Conservation (phyloP, 1,140 invertebrate species). For the Holotrichia oblita region DNA sequence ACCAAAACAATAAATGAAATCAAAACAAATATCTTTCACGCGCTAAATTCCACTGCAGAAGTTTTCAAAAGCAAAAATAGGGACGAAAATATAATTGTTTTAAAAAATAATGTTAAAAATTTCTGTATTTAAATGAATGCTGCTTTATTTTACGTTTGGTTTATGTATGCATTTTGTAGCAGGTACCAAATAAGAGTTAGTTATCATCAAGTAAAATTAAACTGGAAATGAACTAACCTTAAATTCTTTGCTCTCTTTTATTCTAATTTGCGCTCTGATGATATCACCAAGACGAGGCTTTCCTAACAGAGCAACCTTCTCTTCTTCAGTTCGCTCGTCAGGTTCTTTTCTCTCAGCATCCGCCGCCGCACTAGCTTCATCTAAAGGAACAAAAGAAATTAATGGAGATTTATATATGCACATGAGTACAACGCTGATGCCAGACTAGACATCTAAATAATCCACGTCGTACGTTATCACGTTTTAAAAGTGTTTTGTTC, state of each 20-base stretch:
- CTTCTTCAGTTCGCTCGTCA: conserved; percentile 76
- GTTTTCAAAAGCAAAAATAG: no score
- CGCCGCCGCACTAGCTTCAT: conserved; percentile 67
- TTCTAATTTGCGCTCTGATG: conserved; percentile 83
- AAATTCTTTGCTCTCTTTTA: conserved; percentile 98
- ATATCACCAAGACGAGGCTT: conserved; percentile 89
- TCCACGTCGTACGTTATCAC: not conserved
- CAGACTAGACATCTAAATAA: not conserved
- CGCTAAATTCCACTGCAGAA: no score
- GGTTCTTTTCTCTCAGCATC: conserved; percentile 70
- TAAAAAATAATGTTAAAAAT: no score
- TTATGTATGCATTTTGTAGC: no score
- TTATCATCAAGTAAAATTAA: no score
- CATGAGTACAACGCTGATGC: not conserved
- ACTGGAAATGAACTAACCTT: conserved; percentile 72
- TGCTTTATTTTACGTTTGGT: no score
- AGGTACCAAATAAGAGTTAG: no score
- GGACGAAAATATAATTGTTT: no score
- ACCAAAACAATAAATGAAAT: no score
- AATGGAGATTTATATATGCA: not conserved
- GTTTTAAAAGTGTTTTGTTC: not conserved
- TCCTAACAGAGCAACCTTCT: conserved; percentile 91
- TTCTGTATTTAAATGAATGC: no score
- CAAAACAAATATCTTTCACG: no score
- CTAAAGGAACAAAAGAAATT: conserved; percentile 39